phyloP scores from a whole-genome alignment of 2,888 invertebrate species.

The Eupithecia abbreviata region DNA sequence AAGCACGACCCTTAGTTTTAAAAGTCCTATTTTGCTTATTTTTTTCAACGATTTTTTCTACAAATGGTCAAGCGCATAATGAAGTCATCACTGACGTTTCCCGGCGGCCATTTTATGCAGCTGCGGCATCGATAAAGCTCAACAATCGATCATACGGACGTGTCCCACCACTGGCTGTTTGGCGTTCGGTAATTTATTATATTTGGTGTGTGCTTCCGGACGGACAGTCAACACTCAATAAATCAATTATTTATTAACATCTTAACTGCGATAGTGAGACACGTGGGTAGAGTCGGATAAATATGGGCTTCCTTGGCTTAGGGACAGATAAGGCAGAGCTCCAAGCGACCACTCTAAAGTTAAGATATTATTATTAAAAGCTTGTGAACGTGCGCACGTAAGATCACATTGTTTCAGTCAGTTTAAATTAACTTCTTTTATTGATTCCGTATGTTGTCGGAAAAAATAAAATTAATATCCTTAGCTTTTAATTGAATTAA shows the following conservation, averaged over 20 bases:
- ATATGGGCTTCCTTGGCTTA: slow-evolving; percentile 7
- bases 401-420: background rate
- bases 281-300: slow-evolving; percentile 37
- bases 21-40: background rate
- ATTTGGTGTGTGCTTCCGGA: slow-evolving; percentile 75
- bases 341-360: background rate
- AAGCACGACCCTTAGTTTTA: background rate
- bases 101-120: slow-evolving; percentile 67
- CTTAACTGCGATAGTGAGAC: slow-evolving; percentile 59
- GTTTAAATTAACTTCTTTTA: background rate
- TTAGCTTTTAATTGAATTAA: too few relatives aligned
- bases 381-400: background rate
- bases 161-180: slow-evolving; percentile 57
- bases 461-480: too few relatives aligned
- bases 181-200: slow-evolving; percentile 74
- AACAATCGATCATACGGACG: slow-evolving; percentile 66
- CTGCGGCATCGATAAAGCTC: slow-evolving; percentile 62
- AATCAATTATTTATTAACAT: slow-evolving; percentile 77
- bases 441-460: too few relatives aligned
- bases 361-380: background rate
- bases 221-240: slow-evolving; percentile 78
- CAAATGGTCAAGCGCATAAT: slow-evolving; percentile 53
- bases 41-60: background rate
- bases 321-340: slow-evolving; percentile 22
- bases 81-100: slow-evolving; percentile 57